These are phyloP conservation scores for Pelodiscus sinensis DNA, from an alignment of 2,113 vertebrate genomes.

Conservation along the genomic window DNA sequence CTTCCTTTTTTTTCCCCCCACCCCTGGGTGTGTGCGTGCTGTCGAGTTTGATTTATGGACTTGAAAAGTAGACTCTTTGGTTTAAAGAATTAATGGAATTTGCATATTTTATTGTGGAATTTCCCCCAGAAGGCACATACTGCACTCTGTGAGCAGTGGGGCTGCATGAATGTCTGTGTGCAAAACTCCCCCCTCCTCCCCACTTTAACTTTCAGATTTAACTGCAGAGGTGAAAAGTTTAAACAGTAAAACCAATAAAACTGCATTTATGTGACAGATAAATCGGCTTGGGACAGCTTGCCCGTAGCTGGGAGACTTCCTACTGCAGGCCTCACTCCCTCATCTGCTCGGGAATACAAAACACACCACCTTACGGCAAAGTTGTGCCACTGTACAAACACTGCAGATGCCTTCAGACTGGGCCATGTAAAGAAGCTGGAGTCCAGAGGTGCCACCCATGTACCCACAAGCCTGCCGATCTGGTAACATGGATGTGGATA, in stretches of 20 bases:
- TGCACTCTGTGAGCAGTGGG: neutral
- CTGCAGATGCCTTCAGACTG: neutral
- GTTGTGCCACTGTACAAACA: neutral
- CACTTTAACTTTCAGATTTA: constrained; percentile 30
- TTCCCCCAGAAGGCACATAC: constrained; percentile 53
- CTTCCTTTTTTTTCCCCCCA: accelerated
- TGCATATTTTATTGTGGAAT: constrained; percentile 77
- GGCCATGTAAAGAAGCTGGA: accelerated
- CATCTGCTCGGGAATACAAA: neutral
- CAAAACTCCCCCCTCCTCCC: neutral
- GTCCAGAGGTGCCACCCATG: neutral
- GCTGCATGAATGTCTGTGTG: neutral
- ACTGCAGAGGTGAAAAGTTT: constrained; percentile 78
- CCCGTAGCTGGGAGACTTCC: constrained; percentile 31
- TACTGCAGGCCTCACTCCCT: constrained; percentile 6
- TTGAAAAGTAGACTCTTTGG: constrained; percentile 50
- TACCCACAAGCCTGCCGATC: neutral
- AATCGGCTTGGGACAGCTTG: constrained; percentile 41
- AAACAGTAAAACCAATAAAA: constrained; percentile 76
- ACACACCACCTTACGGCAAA: neutral
- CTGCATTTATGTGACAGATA: constrained; percentile 73
- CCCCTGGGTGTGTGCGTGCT: neutral
- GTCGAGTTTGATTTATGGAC: constrained; percentile 72
- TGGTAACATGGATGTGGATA: constrained; percentile 42
- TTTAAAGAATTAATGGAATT: constrained; percentile 75